Percentiles rank a stretch among this genome's conserved stretches.
Conservation (phyloP, 2,797 vertebrate species). For the Urocyon cinereoargenteus region DNA sequence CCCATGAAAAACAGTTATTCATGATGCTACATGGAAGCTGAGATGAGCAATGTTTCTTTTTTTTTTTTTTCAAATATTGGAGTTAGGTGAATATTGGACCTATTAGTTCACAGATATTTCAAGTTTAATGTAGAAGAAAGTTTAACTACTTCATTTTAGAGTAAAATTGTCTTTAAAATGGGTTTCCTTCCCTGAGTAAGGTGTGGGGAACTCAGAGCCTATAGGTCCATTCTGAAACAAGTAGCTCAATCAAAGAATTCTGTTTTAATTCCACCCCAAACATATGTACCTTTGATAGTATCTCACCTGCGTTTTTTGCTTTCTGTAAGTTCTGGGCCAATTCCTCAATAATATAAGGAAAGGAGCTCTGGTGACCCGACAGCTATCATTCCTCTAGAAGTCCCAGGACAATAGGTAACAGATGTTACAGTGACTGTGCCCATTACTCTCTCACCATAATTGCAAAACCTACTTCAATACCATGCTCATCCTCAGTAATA, state of each 20-base stretch:
- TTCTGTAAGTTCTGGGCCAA: background rate
- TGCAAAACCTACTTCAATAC: background rate
- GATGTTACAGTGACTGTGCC: background rate
- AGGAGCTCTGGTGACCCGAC: background rate
- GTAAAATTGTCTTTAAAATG: background rate
- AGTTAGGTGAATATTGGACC: background rate
- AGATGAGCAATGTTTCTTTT: background rate
- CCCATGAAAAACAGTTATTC: background rate
- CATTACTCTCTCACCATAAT: background rate
- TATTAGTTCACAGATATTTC: background rate
- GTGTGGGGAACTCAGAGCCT: background rate
- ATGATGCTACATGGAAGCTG: background rate
- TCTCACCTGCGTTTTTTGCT: background rate
- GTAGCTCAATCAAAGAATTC: background rate
- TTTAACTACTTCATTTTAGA: background rate
- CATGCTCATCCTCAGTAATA: background rate
- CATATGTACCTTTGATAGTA: background rate
- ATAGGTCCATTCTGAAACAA: background rate
- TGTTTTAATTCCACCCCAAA: background rate
- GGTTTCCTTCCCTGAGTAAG: background rate
- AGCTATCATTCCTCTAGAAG: background rate
- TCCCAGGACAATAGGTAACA: background rate
- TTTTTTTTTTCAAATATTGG: background rate
- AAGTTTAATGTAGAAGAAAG: slow-evolving; percentile 6
- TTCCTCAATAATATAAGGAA: background rate